Conservation (phyloP, 2,113 vertebrate genomes). For the Neodon shergylaensis region DNA sequence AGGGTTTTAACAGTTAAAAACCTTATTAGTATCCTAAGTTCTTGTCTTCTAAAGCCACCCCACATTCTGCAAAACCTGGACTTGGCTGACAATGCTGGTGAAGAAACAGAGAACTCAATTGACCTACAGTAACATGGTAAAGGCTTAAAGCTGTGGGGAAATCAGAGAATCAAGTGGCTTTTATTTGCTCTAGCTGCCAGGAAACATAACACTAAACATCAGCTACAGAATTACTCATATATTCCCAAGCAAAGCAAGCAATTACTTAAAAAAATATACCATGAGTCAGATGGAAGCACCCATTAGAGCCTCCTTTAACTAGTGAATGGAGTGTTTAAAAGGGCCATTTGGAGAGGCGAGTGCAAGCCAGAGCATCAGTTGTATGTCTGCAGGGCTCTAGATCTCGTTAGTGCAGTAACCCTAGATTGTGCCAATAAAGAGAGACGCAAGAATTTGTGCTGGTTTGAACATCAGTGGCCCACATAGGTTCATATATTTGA, state of each 20-base stretch:
- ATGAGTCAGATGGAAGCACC: not conserved
- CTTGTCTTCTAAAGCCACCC: not conserved
- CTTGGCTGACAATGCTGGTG: not conserved
- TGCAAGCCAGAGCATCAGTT: fast-evolving
- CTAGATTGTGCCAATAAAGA: not conserved
- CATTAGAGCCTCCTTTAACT: not conserved
- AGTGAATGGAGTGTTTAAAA: not conserved
- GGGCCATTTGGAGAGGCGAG: not conserved
- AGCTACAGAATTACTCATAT: not conserved
- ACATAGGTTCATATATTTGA: not conserved
- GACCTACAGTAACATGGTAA: not conserved
- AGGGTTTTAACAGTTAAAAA: not conserved
- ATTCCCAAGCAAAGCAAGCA: not conserved
- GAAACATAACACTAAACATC: not conserved
- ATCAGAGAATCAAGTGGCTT: not conserved
- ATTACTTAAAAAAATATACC: not conserved
- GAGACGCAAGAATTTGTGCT: too few species aligned
- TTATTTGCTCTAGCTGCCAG: conserved; percentile 33
- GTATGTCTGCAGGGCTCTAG: fast-evolving
- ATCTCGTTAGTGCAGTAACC: too few species aligned
- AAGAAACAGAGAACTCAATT: not conserved
- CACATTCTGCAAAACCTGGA: not conserved
- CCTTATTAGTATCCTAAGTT: not conserved
- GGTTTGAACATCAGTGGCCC: too few species aligned
- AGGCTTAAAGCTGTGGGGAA: not conserved